A percentile compares a stretch with the other conserved stretches of the same genome.
Conservation (phyloP, 1,140 invertebrate genomes). For the Metopolophium dirhodum region DNA sequence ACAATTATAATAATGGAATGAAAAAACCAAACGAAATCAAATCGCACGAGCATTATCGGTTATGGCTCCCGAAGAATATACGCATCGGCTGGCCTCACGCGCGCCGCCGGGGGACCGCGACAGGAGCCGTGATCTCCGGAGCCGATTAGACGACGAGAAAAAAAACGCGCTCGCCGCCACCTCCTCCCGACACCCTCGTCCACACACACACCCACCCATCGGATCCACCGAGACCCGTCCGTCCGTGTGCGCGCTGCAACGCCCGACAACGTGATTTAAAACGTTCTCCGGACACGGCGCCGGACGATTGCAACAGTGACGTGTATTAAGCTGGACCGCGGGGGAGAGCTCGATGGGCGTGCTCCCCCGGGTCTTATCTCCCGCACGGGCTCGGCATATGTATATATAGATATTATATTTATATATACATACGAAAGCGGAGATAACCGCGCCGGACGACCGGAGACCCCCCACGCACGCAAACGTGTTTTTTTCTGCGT, state of each 20-base stretch:
- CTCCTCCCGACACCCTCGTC: background rate
- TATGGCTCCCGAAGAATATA: background rate
- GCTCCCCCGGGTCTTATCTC: background rate
- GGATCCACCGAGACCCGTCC: background rate
- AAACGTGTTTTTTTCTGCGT: slow-evolving; percentile 19
- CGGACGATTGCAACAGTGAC: background rate
- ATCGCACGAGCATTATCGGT: background rate
- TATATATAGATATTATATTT: too few species aligned
- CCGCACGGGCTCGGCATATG: background rate
- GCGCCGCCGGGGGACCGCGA: background rate
- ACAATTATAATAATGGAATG: background rate
- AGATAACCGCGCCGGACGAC: slow-evolving; percentile 24
- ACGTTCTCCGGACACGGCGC: background rate
- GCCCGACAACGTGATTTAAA: background rate
- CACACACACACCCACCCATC: too few species aligned
- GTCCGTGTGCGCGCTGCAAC: background rate
- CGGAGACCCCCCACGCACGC: slow-evolving; percentile 33
- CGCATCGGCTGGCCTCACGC: background rate
- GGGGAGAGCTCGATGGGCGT: slow-evolving; percentile 14
- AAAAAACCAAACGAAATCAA: background rate
- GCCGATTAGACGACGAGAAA: background rate
- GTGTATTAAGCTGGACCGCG: background rate
- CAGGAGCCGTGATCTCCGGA: background rate
- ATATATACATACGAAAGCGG: background rate
- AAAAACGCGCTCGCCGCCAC: background rate